Evolutionary conservation across 2,888 invertebrate genomes (phyloP).

Genomic region (Ophioninae sp.): DNA sequence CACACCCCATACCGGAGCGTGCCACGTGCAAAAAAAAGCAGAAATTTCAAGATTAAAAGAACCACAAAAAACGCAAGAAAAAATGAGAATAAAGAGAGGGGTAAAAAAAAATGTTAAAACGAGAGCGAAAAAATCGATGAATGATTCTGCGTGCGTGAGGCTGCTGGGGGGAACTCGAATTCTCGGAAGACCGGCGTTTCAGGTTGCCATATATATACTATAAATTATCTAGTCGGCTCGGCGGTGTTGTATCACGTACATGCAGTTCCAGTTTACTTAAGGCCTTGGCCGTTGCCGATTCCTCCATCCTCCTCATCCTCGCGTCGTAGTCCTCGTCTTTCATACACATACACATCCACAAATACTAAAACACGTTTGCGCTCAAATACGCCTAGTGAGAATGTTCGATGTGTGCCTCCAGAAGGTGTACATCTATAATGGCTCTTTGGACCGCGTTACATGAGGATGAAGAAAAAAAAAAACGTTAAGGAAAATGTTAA

Average conservation of each 20-base stretch:
- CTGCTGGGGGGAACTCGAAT: conserved; percentile 64
- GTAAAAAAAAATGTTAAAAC: conserved; percentile 37
- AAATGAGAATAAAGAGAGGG: conserved; percentile 10
- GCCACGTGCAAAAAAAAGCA: not conserved
- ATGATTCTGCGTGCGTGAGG: conserved; percentile 46
- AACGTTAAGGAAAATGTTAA: conserved; percentile 6
- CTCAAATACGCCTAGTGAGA: conserved; percentile 18
- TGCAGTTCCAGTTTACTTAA: conserved; percentile 69
- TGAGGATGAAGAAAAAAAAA: conserved; percentile 22
- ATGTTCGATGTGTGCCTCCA: not conserved
- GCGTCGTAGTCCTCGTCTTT: not conserved
- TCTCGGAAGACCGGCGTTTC: conserved; percentile 71
- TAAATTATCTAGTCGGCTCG: conserved; percentile 59
- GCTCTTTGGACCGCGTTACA: conserved; percentile 26
- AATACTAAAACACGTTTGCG: not conserved
- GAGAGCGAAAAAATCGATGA: conserved; percentile 53
- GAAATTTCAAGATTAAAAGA: not conserved
- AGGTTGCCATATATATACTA: conserved; percentile 66
- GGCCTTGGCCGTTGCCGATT: conserved; percentile 53
- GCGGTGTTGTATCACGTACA: conserved; percentile 65
- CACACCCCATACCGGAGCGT: conserved; percentile 10
- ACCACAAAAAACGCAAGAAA: not conserved
- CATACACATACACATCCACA: conserved; percentile 3
- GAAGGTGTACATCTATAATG: conserved; percentile 30
- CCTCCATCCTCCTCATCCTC: conserved; percentile 26